Percentiles rank a stretch among this genome's conserved stretches.
These are phyloP conservation scores for Alectura lathami DNA, from an alignment of 2,113 vertebrate genomes.

Conservation along the genomic window DNA sequence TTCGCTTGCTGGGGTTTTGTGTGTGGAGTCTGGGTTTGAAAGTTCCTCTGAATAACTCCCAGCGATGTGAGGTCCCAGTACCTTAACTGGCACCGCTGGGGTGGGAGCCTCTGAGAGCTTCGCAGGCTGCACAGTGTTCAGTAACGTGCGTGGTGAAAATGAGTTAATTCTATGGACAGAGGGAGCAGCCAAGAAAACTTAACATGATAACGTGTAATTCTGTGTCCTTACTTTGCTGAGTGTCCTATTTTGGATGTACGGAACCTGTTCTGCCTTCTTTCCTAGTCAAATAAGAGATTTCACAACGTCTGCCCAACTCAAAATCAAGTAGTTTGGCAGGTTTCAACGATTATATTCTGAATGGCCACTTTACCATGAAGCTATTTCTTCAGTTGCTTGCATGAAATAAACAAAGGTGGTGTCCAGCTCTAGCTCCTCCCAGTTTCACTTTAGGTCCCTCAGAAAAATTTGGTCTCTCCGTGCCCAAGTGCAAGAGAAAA, in stretches of 20 bases:
- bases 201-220: accelerated
- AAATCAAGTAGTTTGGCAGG: background rate
- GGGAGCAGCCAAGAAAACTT: background rate
- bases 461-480: background rate
- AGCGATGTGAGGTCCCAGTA: background rate
- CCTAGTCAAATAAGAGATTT: background rate
- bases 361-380: background rate
- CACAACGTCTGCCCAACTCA: background rate
- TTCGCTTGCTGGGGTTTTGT: background rate
- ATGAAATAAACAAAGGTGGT: accelerated
- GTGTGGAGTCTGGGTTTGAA: accelerated
- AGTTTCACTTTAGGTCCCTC: background rate
- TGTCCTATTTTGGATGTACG: background rate
- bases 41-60: accelerated
- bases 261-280: background rate
- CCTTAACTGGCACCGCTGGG: background rate
- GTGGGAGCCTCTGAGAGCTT: accelerated
- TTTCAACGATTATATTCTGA: background rate
- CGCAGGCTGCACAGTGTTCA: no score
- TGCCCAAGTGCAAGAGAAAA: background rate
- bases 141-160: accelerated
- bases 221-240: background rate
- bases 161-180: accelerated
- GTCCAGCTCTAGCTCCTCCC: background rate
- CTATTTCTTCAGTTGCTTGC: background rate